Conservation (phyloP, 2,113 vertebrate genomes). For the Microtus montanus region DNA sequence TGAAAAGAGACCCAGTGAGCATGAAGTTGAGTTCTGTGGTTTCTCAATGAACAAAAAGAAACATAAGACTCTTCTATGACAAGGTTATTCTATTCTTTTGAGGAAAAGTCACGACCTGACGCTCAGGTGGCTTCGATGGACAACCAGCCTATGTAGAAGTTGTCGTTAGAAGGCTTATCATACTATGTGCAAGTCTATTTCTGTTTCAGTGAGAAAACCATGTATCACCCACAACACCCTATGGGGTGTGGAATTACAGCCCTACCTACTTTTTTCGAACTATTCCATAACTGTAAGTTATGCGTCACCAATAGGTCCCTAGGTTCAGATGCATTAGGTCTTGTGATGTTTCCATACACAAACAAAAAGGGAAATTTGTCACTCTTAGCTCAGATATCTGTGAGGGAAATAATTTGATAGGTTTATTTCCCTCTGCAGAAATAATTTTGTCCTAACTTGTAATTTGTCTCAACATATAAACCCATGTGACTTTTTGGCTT, state of each 20-base stretch:
- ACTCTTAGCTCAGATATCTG: no score
- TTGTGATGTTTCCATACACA: no score
- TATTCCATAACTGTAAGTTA: background rate
- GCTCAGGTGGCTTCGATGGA: background rate
- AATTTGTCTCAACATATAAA: constrained; percentile 22
- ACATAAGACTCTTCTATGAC: background rate
- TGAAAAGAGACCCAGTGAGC: background rate
- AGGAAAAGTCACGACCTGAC: background rate
- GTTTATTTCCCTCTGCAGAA: background rate
- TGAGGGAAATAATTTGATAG: background rate
- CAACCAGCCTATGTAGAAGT: background rate
- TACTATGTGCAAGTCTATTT: background rate
- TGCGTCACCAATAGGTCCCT: background rate
- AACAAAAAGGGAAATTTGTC: no score
- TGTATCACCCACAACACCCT: background rate
- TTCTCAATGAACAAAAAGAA: constrained; percentile 1
- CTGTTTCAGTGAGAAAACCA: background rate
- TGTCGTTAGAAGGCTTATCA: background rate
- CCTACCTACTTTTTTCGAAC: background rate
- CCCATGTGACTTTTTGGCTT: background rate
- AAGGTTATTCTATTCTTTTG: background rate
- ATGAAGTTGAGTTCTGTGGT: background rate
- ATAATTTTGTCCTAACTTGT: background rate
- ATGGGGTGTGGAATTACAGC: background rate
- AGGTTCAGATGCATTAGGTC: background rate